Evolutionary conservation across 2,888 invertebrate species (phyloP), one percentile per base, ranked within the genome.

Genomic region (Phyllotreta striolata): DNA sequence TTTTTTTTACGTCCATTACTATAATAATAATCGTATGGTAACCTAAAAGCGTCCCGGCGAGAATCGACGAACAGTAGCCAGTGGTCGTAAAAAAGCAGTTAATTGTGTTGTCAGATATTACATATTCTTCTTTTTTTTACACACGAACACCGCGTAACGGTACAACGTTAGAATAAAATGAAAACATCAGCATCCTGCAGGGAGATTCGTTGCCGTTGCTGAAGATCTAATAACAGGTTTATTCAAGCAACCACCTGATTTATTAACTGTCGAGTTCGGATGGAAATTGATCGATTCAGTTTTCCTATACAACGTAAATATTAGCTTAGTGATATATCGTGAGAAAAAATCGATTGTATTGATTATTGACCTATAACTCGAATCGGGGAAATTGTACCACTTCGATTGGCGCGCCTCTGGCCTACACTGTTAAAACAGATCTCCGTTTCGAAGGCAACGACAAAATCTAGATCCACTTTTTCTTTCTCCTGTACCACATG

Each of bases 31-130:
- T 24, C 24, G 24, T 24, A 24, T 24, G 24, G 24, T 24, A 24
- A 24, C 47, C 34, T 47, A 47, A 47, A 34, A 34, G 14, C 14
- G 9, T 47, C 13, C n/a, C 24, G 34, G 6, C 7, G 24, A 14
- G 47, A 7, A 47, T 34, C 49, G 39, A 49, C 34, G 58, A 51
- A 59, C 59, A 59, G 59, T 59, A 59, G 59, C 59, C 13, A 51
- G 52, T 61, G 39, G 3, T 24, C 38, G 37, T 49, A 64, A 55
- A 57, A 58, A 54, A 57, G 55, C 55, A 44, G 55, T 57, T 62
- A 62, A 66, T 66, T 62, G 62, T 59, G 54, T 55, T 58, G 62
- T 54, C 52, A 58, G 66, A 66, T 51, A 51, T 35, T 9, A 38
- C 34, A 24, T 24, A 24, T 24, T 37, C 37, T 6, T 37, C 14